phyloP scores from a whole-genome alignment of 2,797 vertebrate genomes.

The Pelochelys cantorii region DNA sequence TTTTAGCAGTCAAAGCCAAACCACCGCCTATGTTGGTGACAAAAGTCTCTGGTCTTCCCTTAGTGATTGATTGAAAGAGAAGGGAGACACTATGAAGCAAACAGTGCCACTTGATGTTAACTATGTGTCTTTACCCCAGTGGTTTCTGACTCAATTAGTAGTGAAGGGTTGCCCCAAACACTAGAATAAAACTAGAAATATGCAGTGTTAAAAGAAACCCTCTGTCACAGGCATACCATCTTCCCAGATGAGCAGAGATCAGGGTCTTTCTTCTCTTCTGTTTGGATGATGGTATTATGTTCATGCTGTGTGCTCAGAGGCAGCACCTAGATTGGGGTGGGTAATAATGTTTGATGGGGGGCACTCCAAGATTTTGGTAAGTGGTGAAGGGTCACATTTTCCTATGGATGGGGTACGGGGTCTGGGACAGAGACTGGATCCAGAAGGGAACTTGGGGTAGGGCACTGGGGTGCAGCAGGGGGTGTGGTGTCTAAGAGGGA shows the following conservation, averaged over 20 bases:
- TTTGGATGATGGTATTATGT: not conserved
- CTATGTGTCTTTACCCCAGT: not conserved
- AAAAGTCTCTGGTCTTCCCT: not conserved
- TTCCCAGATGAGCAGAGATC: not conserved
- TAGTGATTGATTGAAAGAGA: not conserved
- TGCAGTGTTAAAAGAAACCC: not conserved
- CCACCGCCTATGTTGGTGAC: not conserved
- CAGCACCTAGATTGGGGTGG: not conserved
- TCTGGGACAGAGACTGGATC: too few species aligned
- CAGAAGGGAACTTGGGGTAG: too few species aligned
- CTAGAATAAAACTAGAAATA: not conserved
- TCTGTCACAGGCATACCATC: not conserved
- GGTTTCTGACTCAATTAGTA: not conserved
- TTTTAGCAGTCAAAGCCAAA: not conserved
- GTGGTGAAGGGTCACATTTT: too few species aligned
- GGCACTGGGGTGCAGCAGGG: too few species aligned
- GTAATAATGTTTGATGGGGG: too few species aligned
- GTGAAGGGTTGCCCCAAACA: not conserved
- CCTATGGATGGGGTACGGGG: too few species aligned
- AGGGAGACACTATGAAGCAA: not conserved
- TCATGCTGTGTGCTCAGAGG: not conserved
- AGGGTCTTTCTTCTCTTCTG: rapidly evolving
- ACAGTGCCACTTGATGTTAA: not conserved
- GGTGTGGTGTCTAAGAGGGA: too few species aligned
- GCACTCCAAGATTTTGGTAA: too few species aligned